Base-by-base conservation (phyloP, 2,113 vertebrate genomes). In the Ctenodactylus gundi region DNA sequence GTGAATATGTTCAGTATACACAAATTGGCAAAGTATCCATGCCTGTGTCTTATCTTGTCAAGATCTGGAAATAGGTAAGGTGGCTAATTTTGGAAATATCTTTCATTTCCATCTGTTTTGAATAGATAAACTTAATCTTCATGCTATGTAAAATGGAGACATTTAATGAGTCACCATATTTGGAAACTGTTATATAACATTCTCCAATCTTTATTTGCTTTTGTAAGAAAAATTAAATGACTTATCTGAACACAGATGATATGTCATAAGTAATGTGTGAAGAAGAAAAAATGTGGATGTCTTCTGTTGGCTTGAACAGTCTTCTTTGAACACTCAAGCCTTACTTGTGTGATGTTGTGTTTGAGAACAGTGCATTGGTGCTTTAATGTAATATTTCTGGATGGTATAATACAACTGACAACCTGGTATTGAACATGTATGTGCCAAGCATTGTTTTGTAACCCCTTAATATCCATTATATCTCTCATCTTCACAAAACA, bases 101-200 rank as follows among this genome's bases (percentile, higher is more conserved):
- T 94, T 93, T 18, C 53, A 72, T 94, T 97, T 96, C 87, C 88
- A 97, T 93, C 90, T 94, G 88, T 90, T 82, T 70, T 93, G 67
- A 97, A 97, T 96, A 94, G 95, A 53, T 82, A 77, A 94, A 93
- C 88, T 91, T 95, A 77, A 92, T 90, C 60, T 93, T 89, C 78
- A 81, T 88, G 77, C 65, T 92, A 83, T 17, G 13, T 87, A 85
- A 95, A 65, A 88, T 93, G 36, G 67, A 93, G 96, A 91, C 67
- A 91, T 91, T 96, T 91, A 88, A 88, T 91, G 75, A 94, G 85
- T 92, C 21, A 87, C 60, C 57, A 80, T 44, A 90, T 94, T 96
- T 94, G 86, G 86, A 96, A 60, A 93, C 41, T 85, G 29, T 90
- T 93, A 88, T 82, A 88, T 85, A 92, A 85, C 90, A 46, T 93